Base-by-base conservation (phyloP, 2,888 invertebrate species). In the Agelastica alni region DNA sequence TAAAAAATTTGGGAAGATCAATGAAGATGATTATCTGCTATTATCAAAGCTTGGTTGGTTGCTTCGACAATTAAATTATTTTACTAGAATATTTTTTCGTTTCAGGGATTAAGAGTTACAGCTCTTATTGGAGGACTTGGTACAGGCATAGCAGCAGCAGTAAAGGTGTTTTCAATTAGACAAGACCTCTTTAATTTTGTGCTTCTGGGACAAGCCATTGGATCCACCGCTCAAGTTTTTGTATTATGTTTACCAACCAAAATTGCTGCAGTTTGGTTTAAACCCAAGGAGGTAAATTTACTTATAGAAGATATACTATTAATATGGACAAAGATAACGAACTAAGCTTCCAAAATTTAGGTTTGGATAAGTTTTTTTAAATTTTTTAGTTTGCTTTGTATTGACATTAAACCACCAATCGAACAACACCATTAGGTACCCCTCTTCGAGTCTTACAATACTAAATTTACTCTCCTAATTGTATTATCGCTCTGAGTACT, bases 221-320 rank as follows among this genome's bases (percentile, higher is more conserved):
- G 88, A 58, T 89, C 89, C 1, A 70, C 87, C 12, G 89, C 95
- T 17, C 95, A 96, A 78, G 88, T 94, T 13, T 96, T 94, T 78
- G 87, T 96, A 52, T 80, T 97, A 34, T 93, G 93, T 64, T 84
- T 97, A 46, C 97, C 97, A 0, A 90, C 97, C 0, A 80, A 88
- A 48, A 79, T 98, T 61, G 96, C 97, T 0, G 96, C 97, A 0
- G 92, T 95, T 36, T 98, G 97, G 98, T 98, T 98, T 75, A 95
- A 96, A 2, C 88, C 93, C 0, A 87, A 91, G 69, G 92, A 96
- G 79, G 95, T 96, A 45, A 30, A n/a, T n/a, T n/a, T n/a, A n/a
- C n/a, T n/a, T n/a, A n/a, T n/a, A n/a, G n/a, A n/a, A n/a, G n/a
- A n/a, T n/a, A n/a, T n/a, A n/a, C n/a, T n/a, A n/a, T n/a, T n/a